Base-by-base conservation (phyloP, 2,797 vertebrate species). In the Chaetophractus vellerosus region DNA sequence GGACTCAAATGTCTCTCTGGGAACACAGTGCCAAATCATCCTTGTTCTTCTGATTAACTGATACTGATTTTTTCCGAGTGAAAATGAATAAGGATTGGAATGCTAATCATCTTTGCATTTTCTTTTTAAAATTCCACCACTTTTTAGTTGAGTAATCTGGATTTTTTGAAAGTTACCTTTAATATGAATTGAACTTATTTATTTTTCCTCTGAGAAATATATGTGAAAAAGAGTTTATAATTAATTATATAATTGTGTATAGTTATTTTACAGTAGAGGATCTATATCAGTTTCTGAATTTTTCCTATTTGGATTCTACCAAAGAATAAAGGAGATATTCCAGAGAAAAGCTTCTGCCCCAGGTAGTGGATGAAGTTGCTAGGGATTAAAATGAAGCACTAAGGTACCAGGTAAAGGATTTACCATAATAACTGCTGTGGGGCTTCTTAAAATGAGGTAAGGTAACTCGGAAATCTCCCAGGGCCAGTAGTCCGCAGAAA, bases 71-170 rank as follows among this genome's bases (percentile, higher is more conserved):
- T 81, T 74, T 7, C 18, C 4, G 85, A 1, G 36, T 23, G 66
- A 16, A 96, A 90, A 81, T 55, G 78, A 59, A 9, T 76, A 72
- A 28, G 31, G 8, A 23, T 75, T 78, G 74, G 28, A 87, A 86
- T 75, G 12, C 5, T 66, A 74, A 82, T 68, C 1, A 68, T 11
- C 33, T 80, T 33, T 57, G 8, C 41, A 59, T 45, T 74, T 89
- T 72, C 59, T 2, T 68, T 90, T 91, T 23, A 59, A 74, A 85
- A 93, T 76, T 36, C 4, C 21, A 76, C 11, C 26, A 61, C 7
- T 45, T 57, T 91, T 23, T 91, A 55, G 12, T 2, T 83, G 5
- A 80, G 33, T 81, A 81, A n/a, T 82, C 23, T 38, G 61, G 26
- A 11, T 68, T 84, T 90, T 45, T 71, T 45, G 19, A 90, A 85